These are phyloP conservation scores for Eublepharis macularius DNA, from an alignment of 2,113 vertebrate species.

Conservation along the genomic window DNA sequence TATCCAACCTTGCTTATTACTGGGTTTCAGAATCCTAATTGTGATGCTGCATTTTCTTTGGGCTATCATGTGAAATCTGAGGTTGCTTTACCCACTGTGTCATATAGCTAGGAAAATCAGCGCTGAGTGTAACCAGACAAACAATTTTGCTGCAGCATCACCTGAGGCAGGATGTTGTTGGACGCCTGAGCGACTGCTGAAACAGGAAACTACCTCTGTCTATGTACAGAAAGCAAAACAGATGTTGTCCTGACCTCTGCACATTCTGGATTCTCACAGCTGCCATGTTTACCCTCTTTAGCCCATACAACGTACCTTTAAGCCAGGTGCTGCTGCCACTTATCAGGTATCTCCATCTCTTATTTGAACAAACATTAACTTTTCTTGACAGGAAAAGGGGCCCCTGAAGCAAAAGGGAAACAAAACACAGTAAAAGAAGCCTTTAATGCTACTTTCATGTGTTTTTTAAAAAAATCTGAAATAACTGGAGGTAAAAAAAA, in stretches of 20 bases:
- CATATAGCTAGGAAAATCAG: slow-evolving; percentile 48
- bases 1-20: background rate
- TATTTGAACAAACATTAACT: slow-evolving; percentile 54
- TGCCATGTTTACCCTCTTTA: slow-evolving; percentile 51
- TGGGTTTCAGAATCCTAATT: slow-evolving; percentile 23
- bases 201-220: slow-evolving; percentile 53
- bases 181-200: slow-evolving; percentile 48
- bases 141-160: slow-evolving; percentile 54
- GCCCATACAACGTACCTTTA: slow-evolving; percentile 54
- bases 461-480: slow-evolving; percentile 32
- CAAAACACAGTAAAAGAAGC: slow-evolving; percentile 34
- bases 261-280: slow-evolving; percentile 28
- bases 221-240: slow-evolving; percentile 58
- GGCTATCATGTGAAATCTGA: background rate
- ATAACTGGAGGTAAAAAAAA: slow-evolving; percentile 46
- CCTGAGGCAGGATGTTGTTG: slow-evolving; percentile 63
- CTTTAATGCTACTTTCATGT: slow-evolving; percentile 51
- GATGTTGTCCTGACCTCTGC: slow-evolving; percentile 57
- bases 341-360: slow-evolving; percentile 63
- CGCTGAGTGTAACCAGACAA: slow-evolving; percentile 54
- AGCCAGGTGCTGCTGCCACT: slow-evolving; percentile 56
- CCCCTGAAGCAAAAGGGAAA: slow-evolving; percentile 60
- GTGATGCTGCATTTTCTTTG: background rate
- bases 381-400: slow-evolving; percentile 57
- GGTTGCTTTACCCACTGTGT: slow-evolving; percentile 35